These are phyloP conservation scores for Sturnus vulgaris DNA, from an alignment of 2,113 vertebrate species.

Conservation along the genomic window DNA sequence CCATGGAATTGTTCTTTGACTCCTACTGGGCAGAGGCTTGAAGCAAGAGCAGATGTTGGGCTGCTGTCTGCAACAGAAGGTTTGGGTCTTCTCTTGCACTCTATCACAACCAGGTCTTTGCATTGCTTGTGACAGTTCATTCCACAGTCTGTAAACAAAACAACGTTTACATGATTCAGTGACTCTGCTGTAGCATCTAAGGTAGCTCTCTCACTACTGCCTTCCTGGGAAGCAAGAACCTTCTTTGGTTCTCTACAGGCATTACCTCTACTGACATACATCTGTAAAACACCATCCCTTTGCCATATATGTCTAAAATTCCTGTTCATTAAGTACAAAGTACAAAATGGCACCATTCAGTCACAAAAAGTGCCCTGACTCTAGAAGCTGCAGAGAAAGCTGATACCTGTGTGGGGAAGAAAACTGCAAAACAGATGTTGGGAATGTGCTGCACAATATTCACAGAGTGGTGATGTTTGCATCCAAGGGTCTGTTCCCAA, in stretches of 20 bases:
- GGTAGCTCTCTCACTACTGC: not conserved
- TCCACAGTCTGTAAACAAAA: constrained; percentile 83
- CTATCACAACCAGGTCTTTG: constrained; percentile 94
- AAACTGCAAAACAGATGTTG: not conserved
- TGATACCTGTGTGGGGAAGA: not conserved
- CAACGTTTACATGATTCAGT: not conserved
- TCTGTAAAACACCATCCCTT: not conserved
- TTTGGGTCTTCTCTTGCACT: constrained; percentile 93
- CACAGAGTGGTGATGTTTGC: not conserved
- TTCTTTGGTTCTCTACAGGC: not conserved
- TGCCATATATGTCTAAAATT: not conserved
- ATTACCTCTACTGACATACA: not conserved
- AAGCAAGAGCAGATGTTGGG: constrained; percentile 71
- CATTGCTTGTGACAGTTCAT: constrained; percentile 98
- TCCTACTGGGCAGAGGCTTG: constrained; percentile 74
- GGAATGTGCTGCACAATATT: not conserved
- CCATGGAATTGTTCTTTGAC: constrained; percentile 74
- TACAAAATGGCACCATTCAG: not conserved
- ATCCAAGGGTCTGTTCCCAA: not conserved
- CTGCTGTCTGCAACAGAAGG: constrained; percentile 73
- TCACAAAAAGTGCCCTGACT: not conserved
- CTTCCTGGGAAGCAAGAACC: not conserved
- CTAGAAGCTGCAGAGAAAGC: not conserved
- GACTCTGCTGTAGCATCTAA: not conserved
- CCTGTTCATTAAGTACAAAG: not conserved